Percentiles rank a stretch among this genome's conserved stretches.
phyloP scores from a whole-genome alignment of 2,113 vertebrate genomes.

The Hiodon alosoides region DNA sequence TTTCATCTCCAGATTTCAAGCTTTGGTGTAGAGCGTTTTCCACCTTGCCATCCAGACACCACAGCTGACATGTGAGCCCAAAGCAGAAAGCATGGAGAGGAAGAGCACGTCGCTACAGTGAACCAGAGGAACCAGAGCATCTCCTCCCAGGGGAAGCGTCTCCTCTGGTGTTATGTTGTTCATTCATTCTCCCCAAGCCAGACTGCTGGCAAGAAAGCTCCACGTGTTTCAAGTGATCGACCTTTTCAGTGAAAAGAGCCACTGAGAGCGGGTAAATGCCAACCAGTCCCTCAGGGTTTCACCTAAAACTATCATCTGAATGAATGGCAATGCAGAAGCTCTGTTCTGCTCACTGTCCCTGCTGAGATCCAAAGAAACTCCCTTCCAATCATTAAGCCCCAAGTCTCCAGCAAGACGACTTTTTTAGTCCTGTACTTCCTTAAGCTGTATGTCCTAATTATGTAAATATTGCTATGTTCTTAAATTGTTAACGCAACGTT shows the following conservation, averaged over 20 bases:
- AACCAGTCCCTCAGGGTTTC: slow-evolving; percentile 25
- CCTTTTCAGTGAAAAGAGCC: slow-evolving; percentile 37
- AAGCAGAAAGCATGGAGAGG: slow-evolving; percentile 16
- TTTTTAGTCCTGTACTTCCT: too few relatives aligned
- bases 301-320: slow-evolving; percentile 26
- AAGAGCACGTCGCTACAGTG: slow-evolving; percentile 24
- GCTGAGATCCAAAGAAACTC: too few relatives aligned
- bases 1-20: neutral
- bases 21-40: slow-evolving; percentile 10
- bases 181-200: slow-evolving; percentile 13
- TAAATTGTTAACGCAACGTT: too few relatives aligned
- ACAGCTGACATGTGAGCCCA: slow-evolving; percentile 19
- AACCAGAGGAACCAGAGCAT: slow-evolving; percentile 7
- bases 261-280: slow-evolving; percentile 35
- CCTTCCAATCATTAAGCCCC: too few relatives aligned
- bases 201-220: slow-evolving; percentile 22
- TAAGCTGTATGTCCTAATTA: too few relatives aligned
- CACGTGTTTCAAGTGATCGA: slow-evolving; percentile 27
- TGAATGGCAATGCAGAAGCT: neutral
- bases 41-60: slow-evolving; percentile 15
- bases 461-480: too few relatives aligned
- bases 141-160: slow-evolving; percentile 25
- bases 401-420: too few relatives aligned
- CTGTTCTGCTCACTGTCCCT: too few relatives aligned
- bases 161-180: slow-evolving; percentile 23